Evolutionary conservation across 1,140 invertebrate genomes (phyloP), one percentile per base, ranked within the genome.

Genomic region (Heliconius himera): DNA sequence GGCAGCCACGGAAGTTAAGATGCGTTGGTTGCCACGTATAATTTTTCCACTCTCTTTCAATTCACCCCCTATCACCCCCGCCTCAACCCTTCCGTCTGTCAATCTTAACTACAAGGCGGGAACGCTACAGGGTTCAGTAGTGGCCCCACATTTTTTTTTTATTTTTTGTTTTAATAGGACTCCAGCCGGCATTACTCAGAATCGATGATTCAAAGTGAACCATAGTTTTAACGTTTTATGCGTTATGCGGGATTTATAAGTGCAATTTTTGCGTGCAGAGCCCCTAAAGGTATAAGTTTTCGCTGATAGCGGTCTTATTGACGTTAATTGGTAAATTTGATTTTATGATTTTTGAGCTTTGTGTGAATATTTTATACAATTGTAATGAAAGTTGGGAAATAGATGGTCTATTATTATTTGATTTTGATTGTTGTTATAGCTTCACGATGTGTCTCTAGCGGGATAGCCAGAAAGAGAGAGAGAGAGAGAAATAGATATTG

Each of bases 1-100:
- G 84, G 85, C 88, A 81, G 82, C 84, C 84, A 89, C 90, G 91
- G 91, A 93, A 92, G 92, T 90, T 93, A 93, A 93, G 91, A 94
- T 93, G 90, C 91, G 91, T 93, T 89, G 89, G 88, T 90, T 91
- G 90, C 89, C 90, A 91, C 93, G 91, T 94, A 93, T 93, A 94
- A 93, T 94, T 94, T 94, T 94, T 93, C 90, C 88, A 91, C 91
- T 93, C 90, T 90, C 90, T 92, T 91, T 92, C 91, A 92, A 92
- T 91, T 88, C 90, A 79, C 85, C 87, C 90, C 88, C 87, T 89
- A 86, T 89, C 84, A 78, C 86, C 87, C 84, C 85, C 87, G 84
- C 84, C 85, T 87, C 90, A 88, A 92, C 91, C 91, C 91, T 90
- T 89, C 86, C 90, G 92, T 93, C 92, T 94, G 92, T 94, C 92